These are phyloP conservation scores for Cordilura impudica DNA, from an alignment of 2,888 invertebrate genomes.

Conservation along the genomic window DNA sequence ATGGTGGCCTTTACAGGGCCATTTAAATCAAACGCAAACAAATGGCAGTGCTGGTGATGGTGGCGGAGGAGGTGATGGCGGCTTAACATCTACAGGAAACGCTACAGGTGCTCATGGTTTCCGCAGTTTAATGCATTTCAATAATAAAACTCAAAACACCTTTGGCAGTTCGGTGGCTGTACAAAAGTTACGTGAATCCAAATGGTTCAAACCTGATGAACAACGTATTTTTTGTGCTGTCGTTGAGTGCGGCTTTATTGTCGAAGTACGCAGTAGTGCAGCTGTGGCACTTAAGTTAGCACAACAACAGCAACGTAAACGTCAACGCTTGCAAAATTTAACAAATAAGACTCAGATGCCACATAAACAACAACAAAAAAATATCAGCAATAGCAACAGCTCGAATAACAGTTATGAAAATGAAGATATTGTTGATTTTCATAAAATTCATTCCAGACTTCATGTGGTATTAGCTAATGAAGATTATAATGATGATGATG, in stretches of 20 bases:
- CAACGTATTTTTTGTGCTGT: conserved; percentile 85
- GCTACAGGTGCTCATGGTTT: conserved; percentile 61
- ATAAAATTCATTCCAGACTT: conserved; percentile 33
- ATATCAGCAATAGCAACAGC: conserved; percentile 44
- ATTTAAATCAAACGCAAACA: conserved; percentile 68
- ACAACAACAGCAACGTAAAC: conserved; percentile 56
- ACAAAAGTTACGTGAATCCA: conserved; percentile 85
- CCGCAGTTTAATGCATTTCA: conserved; percentile 78
- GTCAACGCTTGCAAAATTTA: conserved; percentile 40
- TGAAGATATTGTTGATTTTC: conserved; percentile 45
- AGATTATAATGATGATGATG: conserved; percentile 24
- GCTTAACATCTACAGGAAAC: conserved; percentile 45
- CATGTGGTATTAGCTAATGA: conserved; percentile 29
- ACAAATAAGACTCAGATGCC: conserved; percentile 16
- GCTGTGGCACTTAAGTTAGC: conserved; percentile 59
- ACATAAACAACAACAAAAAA: conserved; percentile 24
- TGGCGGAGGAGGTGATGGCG: conserved; percentile 63
- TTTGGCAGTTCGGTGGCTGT: conserved; percentile 84
- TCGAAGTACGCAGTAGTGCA: conserved; percentile 81
- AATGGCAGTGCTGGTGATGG: conserved; percentile 52
- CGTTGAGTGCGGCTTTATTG: conserved; percentile 85
- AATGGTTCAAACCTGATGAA: conserved; percentile 86
- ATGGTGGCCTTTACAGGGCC: conserved; percentile 77
- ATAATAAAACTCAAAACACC: conserved; percentile 67
- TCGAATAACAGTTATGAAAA: conserved; percentile 59